A percentile compares a stretch with the other conserved stretches of the same genome.
These are phyloP conservation scores for Aphodius sticticus DNA, from an alignment of 2,888 invertebrate genomes.

Conservation along the genomic window DNA sequence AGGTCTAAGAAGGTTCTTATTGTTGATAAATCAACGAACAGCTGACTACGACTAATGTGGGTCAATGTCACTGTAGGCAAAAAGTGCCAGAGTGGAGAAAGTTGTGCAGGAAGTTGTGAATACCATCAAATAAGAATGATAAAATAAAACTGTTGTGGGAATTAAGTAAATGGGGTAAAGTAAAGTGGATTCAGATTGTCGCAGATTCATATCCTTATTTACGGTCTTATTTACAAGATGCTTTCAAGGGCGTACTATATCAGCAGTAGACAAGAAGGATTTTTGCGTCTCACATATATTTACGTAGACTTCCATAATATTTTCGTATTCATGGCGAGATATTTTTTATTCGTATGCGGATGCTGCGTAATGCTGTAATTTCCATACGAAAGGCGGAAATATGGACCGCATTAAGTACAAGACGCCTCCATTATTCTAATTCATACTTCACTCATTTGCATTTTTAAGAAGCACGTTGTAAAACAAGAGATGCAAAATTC, in stretches of 20 bases:
- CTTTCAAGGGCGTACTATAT: background rate
- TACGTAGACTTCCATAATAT: background rate
- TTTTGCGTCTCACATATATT: background rate
- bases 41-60: too few species aligned
- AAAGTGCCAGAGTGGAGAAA: too few species aligned
- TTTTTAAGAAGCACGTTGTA: background rate
- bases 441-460: background rate
- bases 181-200: too few species aligned
- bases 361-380: background rate
- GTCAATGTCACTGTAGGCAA: too few species aligned
- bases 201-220: too few species aligned
- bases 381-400: background rate
- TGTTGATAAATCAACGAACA: too few species aligned
- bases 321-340: background rate
- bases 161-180: too few species aligned
- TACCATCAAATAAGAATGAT: too few species aligned
- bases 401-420: background rate
- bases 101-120: too few species aligned
- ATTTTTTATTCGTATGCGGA: background rate
- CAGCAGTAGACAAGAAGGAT: background rate
- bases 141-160: too few species aligned
- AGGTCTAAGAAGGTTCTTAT: too few species aligned
- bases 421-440: background rate
- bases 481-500: background rate
- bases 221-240: too few species aligned